Evolutionary conservation across 2,797 vertebrate genomes (phyloP).

Genomic region (Dendrocincla tyrannina): DNA sequence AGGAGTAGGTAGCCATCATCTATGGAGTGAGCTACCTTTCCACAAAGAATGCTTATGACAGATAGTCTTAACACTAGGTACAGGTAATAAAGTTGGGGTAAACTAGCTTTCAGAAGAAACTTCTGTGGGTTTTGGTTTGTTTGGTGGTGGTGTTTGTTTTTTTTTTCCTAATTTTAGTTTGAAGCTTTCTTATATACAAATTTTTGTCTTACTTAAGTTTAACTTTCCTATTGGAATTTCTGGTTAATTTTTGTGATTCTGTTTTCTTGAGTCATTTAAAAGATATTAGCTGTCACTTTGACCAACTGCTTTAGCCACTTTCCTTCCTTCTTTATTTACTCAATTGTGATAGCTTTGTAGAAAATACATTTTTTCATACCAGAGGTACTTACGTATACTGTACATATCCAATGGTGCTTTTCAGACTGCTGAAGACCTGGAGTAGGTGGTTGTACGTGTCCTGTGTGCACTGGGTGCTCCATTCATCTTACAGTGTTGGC

Average conservation of each 20-base stretch:
- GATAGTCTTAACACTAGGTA: background rate
- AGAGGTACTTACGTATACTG: background rate
- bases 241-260: background rate
- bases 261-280: background rate
- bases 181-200: background rate
- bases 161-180: background rate
- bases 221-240: background rate
- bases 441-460: accelerated
- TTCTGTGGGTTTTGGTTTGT: background rate
- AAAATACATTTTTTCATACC: background rate
- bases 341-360: background rate
- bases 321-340: background rate
- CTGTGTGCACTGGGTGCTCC: accelerated
- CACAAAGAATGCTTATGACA: background rate
- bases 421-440: background rate
- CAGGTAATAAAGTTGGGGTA: background rate
- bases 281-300: background rate
- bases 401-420: accelerated
- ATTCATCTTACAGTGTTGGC: accelerated
- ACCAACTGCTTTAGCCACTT: background rate
- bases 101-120: background rate
- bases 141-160: background rate
- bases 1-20: background rate
- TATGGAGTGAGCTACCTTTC: background rate
- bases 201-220: background rate